Conservation (phyloP, 2,113 vertebrate genomes). For the Myiagra hebetior region DNA sequence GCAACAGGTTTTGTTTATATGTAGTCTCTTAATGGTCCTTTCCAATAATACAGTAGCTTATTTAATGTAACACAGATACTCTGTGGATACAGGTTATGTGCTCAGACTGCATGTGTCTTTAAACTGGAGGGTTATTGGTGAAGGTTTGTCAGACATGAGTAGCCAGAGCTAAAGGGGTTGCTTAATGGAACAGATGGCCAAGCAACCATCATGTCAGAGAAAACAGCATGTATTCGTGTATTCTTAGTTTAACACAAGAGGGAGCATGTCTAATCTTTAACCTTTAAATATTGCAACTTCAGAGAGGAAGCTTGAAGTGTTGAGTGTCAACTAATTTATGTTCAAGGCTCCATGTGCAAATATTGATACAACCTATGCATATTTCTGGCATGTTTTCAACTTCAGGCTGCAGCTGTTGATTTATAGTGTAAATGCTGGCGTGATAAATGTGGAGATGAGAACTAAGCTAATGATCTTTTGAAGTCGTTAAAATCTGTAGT, state of each 20-base stretch:
- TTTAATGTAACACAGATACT: not conserved
- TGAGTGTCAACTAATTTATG: slow-evolving; percentile 55
- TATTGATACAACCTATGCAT: slow-evolving; percentile 60
- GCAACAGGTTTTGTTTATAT: not conserved
- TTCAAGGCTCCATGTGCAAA: slow-evolving; percentile 41
- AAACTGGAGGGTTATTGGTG: not conserved
- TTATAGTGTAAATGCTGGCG: not conserved
- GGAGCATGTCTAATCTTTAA: slow-evolving; percentile 75
- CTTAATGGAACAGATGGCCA: slow-evolving; percentile 67
- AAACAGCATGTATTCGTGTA: slow-evolving; percentile 66
- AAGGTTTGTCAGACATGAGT: slow-evolving; percentile 32
- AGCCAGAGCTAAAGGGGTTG: slow-evolving; percentile 51
- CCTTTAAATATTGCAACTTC: slow-evolving; percentile 70
- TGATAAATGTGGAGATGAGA: not conserved
- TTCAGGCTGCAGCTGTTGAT: slow-evolving; percentile 20
- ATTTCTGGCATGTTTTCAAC: slow-evolving; percentile 42
- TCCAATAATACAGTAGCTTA: not conserved
- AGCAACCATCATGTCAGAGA: slow-evolving; percentile 63
- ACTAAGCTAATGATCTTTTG: not conserved
- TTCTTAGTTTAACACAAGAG: slow-evolving; percentile 73
- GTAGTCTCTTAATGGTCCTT: not conserved
- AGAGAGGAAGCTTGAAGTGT: slow-evolving; percentile 57
- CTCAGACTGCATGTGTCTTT: not conserved
- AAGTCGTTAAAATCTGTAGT: not conserved
- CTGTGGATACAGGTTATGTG: not conserved